phyloP scores from a whole-genome alignment of 2,113 vertebrate genomes.

The Sander vitreus region DNA sequence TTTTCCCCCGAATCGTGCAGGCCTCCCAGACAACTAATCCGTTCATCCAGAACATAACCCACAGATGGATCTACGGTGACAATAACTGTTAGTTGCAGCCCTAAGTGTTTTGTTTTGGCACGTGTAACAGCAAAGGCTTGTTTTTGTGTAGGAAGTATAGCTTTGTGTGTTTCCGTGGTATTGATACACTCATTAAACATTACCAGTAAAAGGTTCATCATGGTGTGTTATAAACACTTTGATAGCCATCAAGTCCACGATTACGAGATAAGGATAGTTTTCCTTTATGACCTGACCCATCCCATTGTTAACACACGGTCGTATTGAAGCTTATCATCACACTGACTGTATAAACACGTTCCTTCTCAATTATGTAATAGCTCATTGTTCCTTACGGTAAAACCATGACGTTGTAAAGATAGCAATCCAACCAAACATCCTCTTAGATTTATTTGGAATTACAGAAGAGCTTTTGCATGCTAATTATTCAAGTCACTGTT shows the following conservation, averaged over 20 bases:
- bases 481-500: neutral
- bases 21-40: no score
- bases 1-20: no score
- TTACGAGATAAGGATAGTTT: conserved; percentile 42
- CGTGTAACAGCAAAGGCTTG: no score
- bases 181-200: neutral
- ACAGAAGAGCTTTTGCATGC: no score
- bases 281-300: neutral
- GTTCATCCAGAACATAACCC: no score
- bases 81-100: no score
- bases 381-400: neutral
- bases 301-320: no score
- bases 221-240: conserved; percentile 31
- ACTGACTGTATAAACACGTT: conserved; percentile 1
- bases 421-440: neutral
- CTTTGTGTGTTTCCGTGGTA: neutral
- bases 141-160: no score
- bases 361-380: neutral
- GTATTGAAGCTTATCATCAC: neutral
- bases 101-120: no score
- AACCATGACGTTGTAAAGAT: neutral
- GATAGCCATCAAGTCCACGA: conserved; percentile 43
- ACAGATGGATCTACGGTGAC: no score
- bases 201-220: conserved; percentile 18
- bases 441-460: neutral